Percentiles rank a stretch among this genome's conserved stretches.
Conservation (phyloP, 2,888 invertebrate genomes). For the Sussaba pulchella region DNA sequence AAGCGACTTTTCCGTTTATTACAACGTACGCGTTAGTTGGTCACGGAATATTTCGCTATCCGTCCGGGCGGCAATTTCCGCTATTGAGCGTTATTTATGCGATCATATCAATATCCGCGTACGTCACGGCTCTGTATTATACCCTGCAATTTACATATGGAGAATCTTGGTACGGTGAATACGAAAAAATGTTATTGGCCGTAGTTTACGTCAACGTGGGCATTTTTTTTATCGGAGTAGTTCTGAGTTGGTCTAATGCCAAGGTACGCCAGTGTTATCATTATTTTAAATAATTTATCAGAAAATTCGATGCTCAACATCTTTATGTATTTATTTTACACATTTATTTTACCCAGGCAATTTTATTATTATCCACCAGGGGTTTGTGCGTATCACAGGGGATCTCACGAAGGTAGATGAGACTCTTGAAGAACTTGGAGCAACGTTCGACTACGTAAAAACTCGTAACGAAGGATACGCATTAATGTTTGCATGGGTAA, state of each 20-base stretch:
- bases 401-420: constrained; percentile 36
- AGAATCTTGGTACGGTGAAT: constrained; percentile 2
- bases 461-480: neutral
- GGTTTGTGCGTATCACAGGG: neutral
- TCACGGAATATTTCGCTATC: constrained; percentile 45
- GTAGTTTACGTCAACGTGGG: neutral
- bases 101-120: neutral
- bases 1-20: constrained; percentile 25
- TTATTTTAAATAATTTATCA: no score
- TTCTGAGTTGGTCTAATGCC: constrained; percentile 11
- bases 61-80: neutral
- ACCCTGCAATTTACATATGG: neutral
- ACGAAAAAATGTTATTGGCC: constrained; percentile 8
- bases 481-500: neutral
- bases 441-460: constrained; percentile 4
- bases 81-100: constrained; percentile 23
- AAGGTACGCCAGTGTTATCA: neutral
- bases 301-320: no score
- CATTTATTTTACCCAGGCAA: neutral
- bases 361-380: neutral
- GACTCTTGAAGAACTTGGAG: constrained; percentile 43
- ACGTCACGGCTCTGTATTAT: neutral
- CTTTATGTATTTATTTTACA: neutral
- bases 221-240: neutral
- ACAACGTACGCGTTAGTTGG: constrained; percentile 39